Evolutionary conservation across 2,113 vertebrate genomes (phyloP).

Genomic region (Vulpes vulpes): DNA sequence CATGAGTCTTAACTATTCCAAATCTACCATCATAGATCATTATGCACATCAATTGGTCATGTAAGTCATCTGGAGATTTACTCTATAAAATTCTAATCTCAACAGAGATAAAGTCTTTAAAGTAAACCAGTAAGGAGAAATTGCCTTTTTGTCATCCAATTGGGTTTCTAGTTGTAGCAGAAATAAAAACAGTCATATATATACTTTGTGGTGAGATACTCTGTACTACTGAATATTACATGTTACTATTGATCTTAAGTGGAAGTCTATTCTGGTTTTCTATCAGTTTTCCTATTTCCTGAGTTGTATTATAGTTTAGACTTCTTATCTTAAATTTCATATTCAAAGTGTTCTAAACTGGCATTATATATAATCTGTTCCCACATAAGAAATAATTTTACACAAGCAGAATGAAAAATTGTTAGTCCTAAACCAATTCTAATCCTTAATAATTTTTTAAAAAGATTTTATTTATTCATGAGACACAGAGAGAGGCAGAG

Average conservation of each 20-base stretch:
- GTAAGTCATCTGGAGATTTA: conserved; percentile 63
- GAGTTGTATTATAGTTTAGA: conserved; percentile 22
- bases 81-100: conserved; percentile 25
- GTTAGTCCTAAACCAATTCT: conserved; percentile 1
- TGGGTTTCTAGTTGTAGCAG: conserved; percentile 52
- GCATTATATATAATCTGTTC: conserved; percentile 27
- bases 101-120: conserved; percentile 48
- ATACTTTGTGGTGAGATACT: background rate
- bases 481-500: too few relatives aligned
- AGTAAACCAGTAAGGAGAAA: conserved; percentile 57
- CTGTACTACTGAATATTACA: conserved; percentile 34
- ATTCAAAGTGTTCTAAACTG: conserved; percentile 49
- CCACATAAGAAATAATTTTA: conserved; percentile 61
- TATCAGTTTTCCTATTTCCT: conserved; percentile 35
- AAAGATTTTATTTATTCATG: too few relatives aligned
- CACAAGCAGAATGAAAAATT: conserved; percentile 32
- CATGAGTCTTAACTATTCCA: conserved; percentile 24
- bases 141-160: background rate
- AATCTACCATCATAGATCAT: conserved; percentile 15
- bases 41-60: conserved; percentile 17
- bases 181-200: conserved; percentile 47
- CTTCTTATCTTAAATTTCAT: conserved; percentile 59
- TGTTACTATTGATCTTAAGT: conserved; percentile 39
- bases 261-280: conserved; percentile 16
- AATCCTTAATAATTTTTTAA: background rate